A percentile compares a stretch with the other conserved stretches of the same genome.
phyloP scores from a whole-genome alignment of 2,888 invertebrate genomes.

The Troglohyphantes excavatus region DNA sequence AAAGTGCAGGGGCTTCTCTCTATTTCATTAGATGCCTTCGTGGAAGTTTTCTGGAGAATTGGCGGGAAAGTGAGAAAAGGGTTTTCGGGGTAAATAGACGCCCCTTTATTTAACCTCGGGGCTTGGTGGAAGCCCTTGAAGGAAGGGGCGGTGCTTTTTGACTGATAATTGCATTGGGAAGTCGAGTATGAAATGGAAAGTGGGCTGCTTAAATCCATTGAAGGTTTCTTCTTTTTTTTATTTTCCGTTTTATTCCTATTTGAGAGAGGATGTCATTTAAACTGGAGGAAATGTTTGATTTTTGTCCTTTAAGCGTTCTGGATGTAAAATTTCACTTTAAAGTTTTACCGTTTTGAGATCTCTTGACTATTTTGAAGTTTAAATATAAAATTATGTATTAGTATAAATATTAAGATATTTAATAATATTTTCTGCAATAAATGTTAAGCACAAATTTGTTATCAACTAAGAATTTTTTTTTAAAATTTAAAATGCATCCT shows the following conservation, averaged over 20 bases:
- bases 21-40: conserved; percentile 61
- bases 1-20: conserved; percentile 47
- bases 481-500: too few relatives aligned
- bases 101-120: conserved; percentile 32
- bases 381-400: too few relatives aligned
- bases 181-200: conserved; percentile 25
- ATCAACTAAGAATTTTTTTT: too few relatives aligned
- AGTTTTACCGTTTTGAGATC: too few relatives aligned
- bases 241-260: not conserved
- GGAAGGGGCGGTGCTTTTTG: not conserved
- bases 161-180: conserved; percentile 6
- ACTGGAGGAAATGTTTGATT: not conserved
- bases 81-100: conserved; percentile 14
- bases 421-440: too few relatives aligned
- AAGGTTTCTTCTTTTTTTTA: not conserved
- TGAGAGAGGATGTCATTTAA: not conserved
- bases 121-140: not conserved
- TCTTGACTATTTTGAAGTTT: too few relatives aligned
- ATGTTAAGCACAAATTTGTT: too few relatives aligned
- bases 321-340: too few relatives aligned
- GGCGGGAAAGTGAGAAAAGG: conserved; percentile 4
- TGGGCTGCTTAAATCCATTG: not conserved
- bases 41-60: conserved; percentile 16
- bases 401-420: too few relatives aligned
- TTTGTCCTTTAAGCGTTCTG: too few relatives aligned